These are phyloP conservation scores for Lytechinus pictus DNA, from an alignment of 35 echinoderm and acorn worm species.

Conservation along the genomic window DNA sequence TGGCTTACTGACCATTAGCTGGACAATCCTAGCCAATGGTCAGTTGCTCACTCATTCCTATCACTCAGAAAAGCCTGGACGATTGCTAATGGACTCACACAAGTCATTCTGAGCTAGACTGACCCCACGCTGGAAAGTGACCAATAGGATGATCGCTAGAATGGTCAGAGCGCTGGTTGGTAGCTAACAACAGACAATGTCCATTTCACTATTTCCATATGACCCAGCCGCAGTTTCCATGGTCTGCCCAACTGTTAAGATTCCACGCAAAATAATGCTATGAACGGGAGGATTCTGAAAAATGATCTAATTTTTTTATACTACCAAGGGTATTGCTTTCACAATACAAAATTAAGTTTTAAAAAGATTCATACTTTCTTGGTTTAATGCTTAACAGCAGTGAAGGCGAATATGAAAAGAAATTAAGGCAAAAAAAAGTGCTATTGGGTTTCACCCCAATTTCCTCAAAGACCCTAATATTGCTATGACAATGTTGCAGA, in stretches of 20 bases:
- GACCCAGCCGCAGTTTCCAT: background rate
- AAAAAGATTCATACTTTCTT: background rate
- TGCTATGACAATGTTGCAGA: too few species aligned
- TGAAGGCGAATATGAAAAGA: too few species aligned
- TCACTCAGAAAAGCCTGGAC: background rate
- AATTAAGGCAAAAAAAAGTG: too few species aligned
- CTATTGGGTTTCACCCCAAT: too few species aligned
- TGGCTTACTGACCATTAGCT: background rate
- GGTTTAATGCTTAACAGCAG: background rate
- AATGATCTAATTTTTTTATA: background rate
- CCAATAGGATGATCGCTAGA: conserved; percentile 30
- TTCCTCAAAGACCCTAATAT: too few species aligned
- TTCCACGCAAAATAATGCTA: background rate
- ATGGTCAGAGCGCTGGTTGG: conserved; percentile 20
- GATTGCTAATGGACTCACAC: background rate
- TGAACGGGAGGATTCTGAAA: background rate
- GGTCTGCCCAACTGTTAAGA: background rate
- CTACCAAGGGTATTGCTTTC: background rate
- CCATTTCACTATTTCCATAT: background rate
- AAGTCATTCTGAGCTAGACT: background rate
- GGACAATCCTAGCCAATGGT: background rate
- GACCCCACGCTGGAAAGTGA: background rate
- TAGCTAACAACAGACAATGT: background rate
- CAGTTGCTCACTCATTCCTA: conserved; percentile 17
- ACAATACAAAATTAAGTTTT: background rate